phyloP scores from a whole-genome alignment of 2,888 invertebrate species.

The Alviniconcha strummeri region DNA sequence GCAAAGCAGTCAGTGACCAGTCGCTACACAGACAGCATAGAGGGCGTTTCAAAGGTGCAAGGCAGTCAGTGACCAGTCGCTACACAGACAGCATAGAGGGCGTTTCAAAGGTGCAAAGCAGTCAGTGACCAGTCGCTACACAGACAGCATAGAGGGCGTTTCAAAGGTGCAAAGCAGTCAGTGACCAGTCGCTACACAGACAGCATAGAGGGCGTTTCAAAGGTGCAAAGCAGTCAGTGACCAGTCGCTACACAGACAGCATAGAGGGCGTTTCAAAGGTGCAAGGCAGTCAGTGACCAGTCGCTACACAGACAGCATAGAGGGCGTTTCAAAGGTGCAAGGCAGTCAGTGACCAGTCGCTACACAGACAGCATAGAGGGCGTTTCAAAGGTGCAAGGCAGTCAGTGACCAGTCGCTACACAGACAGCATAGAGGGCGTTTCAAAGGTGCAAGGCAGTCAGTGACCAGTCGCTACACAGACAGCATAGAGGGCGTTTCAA shows the following conservation, averaged over 20 bases:
- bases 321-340: conserved; percentile 6
- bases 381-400: conserved; percentile 2
- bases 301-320: neutral
- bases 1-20: neutral
- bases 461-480: neutral
- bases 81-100: conserved; percentile 11
- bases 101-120: conserved; percentile 3
- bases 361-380: conserved; percentile 11
- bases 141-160: conserved; percentile 17
- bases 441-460: conserved; percentile 2
- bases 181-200: neutral
- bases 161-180: conserved; percentile 3
- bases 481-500: conserved; percentile 9
- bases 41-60: conserved; percentile 6
- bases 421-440: conserved; percentile 17
- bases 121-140: neutral
- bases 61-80: neutral
- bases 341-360: neutral
- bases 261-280: conserved; percentile 3
- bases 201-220: conserved; percentile 9
- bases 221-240: neutral
- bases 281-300: neutral
- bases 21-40: neutral
- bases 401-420: neutral
- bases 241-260: neutral